Conservation (phyloP, 2,888 invertebrate genomes). For the Stegana nigrithorax region DNA sequence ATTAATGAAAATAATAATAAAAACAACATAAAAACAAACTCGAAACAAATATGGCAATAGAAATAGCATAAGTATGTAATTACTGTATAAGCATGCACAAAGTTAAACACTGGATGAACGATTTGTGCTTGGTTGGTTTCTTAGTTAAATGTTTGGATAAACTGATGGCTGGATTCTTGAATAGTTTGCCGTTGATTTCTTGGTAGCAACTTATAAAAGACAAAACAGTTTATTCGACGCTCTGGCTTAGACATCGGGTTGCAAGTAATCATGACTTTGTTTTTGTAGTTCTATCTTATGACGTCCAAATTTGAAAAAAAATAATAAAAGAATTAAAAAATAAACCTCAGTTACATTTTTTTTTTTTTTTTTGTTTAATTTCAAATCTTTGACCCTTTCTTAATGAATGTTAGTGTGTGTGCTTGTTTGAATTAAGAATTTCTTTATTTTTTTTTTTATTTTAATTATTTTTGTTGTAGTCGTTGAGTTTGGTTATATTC, state of each 20-base stretch:
- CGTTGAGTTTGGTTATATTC: not conserved
- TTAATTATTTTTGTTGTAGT: not conserved
- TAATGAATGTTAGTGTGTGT: conserved; percentile 4
- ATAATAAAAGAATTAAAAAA: not conserved
- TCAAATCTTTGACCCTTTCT: conserved; percentile 19
- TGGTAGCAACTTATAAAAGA: not conserved
- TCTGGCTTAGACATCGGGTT: not conserved
- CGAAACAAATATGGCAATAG: too few species aligned
- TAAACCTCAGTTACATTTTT: conserved; percentile 9
- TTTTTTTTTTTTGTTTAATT: conserved; percentile 31
- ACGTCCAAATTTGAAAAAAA: not conserved
- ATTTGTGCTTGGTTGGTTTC: not conserved
- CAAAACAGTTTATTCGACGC: not conserved
- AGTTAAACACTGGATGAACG: not conserved
- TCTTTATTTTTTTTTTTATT: not conserved
- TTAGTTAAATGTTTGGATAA: not conserved
- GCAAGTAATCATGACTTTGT: not conserved
- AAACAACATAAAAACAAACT: too few species aligned
- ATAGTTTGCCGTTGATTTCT: not conserved
- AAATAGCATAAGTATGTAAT: too few species aligned
- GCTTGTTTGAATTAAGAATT: not conserved
- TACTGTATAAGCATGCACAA: conserved; percentile 19
- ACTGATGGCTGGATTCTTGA: not conserved
- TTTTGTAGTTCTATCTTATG: not conserved
- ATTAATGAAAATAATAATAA: too few species aligned